Percentiles rank a stretch among this genome's conserved stretches.
phyloP scores from a whole-genome alignment of 2,888 invertebrate species.

The Priocnemis perturbator region DNA sequence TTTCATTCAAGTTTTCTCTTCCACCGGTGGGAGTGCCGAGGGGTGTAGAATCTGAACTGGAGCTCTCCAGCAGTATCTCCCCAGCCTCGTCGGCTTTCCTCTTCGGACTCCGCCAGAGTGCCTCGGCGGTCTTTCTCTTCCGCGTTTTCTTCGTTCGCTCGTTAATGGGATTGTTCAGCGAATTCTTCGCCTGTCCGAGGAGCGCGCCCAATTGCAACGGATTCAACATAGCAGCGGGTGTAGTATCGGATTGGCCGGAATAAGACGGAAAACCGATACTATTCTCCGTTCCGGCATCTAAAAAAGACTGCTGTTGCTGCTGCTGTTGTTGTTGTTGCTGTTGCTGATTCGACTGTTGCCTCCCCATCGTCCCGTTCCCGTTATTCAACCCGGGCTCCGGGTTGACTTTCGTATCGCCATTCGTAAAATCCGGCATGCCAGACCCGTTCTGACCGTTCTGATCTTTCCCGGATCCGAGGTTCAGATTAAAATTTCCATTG shows the following conservation, averaged over 20 bases:
- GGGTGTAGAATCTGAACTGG: conserved; percentile 80
- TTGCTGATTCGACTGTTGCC: conserved; percentile 56
- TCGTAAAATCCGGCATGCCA: conserved; percentile 70
- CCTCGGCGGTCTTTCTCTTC: conserved; percentile 80
- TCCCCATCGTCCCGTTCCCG: conserved; percentile 62
- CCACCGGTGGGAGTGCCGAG: conserved; percentile 77
- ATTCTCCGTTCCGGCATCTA: conserved; percentile 76
- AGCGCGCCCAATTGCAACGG: conserved; percentile 70
- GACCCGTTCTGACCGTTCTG: conserved; percentile 69
- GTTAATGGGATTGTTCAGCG: conserved; percentile 61
- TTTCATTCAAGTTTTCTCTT: conserved; percentile 75
- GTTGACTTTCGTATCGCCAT: conserved; percentile 72
- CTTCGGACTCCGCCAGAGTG: conserved; percentile 81
- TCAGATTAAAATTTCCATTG: conserved; percentile 80
- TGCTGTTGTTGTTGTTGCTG: conserved; percentile 48
- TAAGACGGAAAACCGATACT: conserved; percentile 76
- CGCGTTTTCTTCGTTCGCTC: conserved; percentile 77
- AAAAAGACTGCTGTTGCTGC: conserved; percentile 68
- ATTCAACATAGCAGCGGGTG: conserved; percentile 68
- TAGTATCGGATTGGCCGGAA: conserved; percentile 74
- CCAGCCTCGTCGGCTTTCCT: conserved; percentile 78
- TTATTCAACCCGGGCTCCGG: conserved; percentile 71
- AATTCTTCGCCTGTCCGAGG: conserved; percentile 67
- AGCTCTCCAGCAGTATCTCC: conserved; percentile 80
- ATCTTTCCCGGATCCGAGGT: conserved; percentile 81